Base-by-base conservation (phyloP, 2,888 invertebrate genomes). In the Artemia sp. region DNA sequence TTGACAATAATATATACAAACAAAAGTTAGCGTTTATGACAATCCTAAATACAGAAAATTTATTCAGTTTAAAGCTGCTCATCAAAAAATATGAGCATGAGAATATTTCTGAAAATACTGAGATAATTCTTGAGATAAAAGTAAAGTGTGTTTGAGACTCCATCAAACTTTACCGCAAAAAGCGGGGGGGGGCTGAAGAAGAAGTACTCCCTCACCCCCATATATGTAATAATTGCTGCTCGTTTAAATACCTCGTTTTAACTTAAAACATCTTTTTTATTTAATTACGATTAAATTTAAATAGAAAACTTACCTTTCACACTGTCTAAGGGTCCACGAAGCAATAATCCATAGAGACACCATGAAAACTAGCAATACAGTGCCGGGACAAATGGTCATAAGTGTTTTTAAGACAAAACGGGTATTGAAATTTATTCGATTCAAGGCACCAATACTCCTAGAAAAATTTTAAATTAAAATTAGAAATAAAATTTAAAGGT, bases 381-480 rank as follows among this genome's bases (percentile, higher is more conserved):
- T 96, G 80, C 87, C 97, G 70, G 98, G 98, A 81, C 97, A 98
- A 80, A 99, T 96, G 79, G 98, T 98, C 98, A 99, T 99, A 76
- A 99, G 84, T 73, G 98, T 98, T 83, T 95, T 95, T 78, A 95
- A 84, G 77, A 95, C 93, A 82, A 92, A 95, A 83, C 82, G 88
- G 79, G 96, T 95, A 81, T 92, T 92, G 85, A 97, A 97, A 84
- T 96, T 95, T 80, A 97, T 96, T 79, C 95, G 87, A 85, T 95
- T 95, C 80, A 96, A 86, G 80, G 89, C 95, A 82, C 90, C 93
- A 77, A 77, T 82, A 66, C 69, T 69, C 66, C 74, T 77, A 66
- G 64, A 58, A 58, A 58, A 53, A 10, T 38, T 38, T 6, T 1
- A 38, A 38, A 38, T 38, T 38, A 38, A 38, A 38, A 1, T 38